Percentiles rank a stretch among this genome's conserved stretches.
phyloP scores from a whole-genome alignment of 2,797 vertebrate genomes.

The Decapterus maruadsi region DNA sequence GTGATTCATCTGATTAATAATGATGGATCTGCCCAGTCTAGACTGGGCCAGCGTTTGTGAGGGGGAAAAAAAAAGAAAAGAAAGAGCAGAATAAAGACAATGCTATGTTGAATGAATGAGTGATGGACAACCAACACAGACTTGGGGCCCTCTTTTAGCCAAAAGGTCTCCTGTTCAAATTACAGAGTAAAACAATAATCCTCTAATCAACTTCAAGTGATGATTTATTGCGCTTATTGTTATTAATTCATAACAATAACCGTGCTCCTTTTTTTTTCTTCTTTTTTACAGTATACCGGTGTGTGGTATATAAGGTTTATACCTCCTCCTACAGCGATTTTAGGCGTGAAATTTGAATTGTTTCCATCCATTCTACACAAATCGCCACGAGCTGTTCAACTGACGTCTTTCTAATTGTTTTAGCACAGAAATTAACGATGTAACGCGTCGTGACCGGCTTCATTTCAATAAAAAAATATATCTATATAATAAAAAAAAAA shows the following conservation, averaged over 20 bases:
- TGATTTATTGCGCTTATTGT: background rate
- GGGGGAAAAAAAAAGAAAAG: background rate
- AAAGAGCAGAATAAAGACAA: background rate
- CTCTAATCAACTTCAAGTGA: background rate
- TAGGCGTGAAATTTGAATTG: background rate
- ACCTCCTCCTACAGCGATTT: background rate
- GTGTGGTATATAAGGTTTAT: background rate
- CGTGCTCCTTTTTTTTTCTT: too few relatives aligned
- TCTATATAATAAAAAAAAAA: too few relatives aligned
- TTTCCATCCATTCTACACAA: background rate
- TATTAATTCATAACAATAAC: background rate
- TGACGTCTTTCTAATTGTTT: conserved; percentile 23
- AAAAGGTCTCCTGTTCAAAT: conserved; percentile 14
- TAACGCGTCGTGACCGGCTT: conserved; percentile 56
- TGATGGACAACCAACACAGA: conserved; percentile 11
- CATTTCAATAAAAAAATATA: background rate
- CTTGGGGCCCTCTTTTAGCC: background rate
- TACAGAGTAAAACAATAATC: background rate
- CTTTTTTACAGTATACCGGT: too few relatives aligned
- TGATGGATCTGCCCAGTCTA: conserved; percentile 3
- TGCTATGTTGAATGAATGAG: background rate
- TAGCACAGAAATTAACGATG: background rate
- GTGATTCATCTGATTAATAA: background rate
- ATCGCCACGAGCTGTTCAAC: conserved; percentile 1
- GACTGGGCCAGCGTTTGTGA: background rate